Base-by-base conservation (phyloP, 2,797 vertebrate species). In the Platalea minor region DNA sequence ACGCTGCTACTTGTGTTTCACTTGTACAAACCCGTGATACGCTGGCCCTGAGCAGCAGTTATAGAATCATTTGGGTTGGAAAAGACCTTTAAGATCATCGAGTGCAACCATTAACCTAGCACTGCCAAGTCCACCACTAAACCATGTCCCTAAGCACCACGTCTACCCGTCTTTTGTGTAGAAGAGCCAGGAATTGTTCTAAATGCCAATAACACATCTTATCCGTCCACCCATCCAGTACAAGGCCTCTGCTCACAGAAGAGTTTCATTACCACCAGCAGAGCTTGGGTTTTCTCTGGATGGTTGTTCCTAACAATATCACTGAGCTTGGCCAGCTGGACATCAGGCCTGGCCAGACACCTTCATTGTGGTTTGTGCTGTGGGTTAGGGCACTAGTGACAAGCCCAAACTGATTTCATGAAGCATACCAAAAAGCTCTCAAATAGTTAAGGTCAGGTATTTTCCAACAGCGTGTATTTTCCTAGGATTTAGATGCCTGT, bases 341-440 rank as follows among this genome's bases (percentile, higher is more conserved):
- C 29, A 3, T 6, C 5, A 6, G 64, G 35, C 31, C 56, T 65
- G 53, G 43, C 6, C 0, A 0, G 68, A 8, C 31, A 15, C 35
- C 57, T 53, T 39, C 7, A 0, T 3, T 60, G 26, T 7, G 11
- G 12, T 76, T 68, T 65, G 41, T 39, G 67, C 15, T 6, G 10
- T 75, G 48, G 57, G 9, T 64, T 57, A 59, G 59, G 67, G 65
- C 13, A 5, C 5, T 5, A 17, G 46, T 3, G 37, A 63, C 25
- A 39, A 60, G 35, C n/a, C 48, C 18, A 43, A 46, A 21, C 14
- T 28, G 26, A 61, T 80, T n/a, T 83, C 21, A 29, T 19, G 18
- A 17, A n/a, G 4, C 17, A 3, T 12, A 11, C 15, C 10, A n/a
- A 60, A 59, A 33, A 53, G 24, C 24, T 79, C 37, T 57, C 29